Evolutionary conservation across 2,888 invertebrate species (phyloP).

Genomic region (Oligia strigilis): DNA sequence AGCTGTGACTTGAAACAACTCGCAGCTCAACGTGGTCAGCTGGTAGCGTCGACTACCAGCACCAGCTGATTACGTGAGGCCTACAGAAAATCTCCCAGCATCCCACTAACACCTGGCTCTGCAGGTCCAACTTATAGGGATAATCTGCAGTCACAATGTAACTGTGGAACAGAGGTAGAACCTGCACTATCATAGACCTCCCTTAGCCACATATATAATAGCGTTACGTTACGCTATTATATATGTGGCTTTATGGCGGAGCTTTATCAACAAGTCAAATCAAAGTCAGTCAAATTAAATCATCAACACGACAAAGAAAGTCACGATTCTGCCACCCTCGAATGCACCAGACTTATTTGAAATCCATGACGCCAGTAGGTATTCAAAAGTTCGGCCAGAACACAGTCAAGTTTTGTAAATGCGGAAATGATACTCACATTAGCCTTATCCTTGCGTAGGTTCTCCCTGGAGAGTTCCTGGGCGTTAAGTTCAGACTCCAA

Average conservation of each 20-base stretch:
- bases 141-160: not conserved
- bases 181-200: conserved; percentile 10
- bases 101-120: not conserved
- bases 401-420: not conserved
- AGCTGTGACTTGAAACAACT: not conserved
- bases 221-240: not conserved
- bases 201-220: not conserved
- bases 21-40: not conserved
- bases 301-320: not conserved
- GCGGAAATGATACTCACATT: conserved; percentile 89
- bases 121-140: not conserved
- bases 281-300: not conserved
- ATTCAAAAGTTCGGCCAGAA: not conserved
- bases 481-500: conserved; percentile 94
- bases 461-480: conserved; percentile 93
- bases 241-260: too few species aligned
- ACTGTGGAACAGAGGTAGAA: not conserved
- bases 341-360: not conserved
- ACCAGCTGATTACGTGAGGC: not conserved
- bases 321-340: not conserved
- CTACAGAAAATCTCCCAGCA: not conserved
- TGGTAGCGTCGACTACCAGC: not conserved
- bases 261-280: not conserved
- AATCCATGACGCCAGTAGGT: not conserved
- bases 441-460: conserved; percentile 94